Evolutionary conservation across 2,797 vertebrate genomes (phyloP), one percentile per base, ranked within the genome.

Genomic region (Pipistrellus kuhlii): DNA sequence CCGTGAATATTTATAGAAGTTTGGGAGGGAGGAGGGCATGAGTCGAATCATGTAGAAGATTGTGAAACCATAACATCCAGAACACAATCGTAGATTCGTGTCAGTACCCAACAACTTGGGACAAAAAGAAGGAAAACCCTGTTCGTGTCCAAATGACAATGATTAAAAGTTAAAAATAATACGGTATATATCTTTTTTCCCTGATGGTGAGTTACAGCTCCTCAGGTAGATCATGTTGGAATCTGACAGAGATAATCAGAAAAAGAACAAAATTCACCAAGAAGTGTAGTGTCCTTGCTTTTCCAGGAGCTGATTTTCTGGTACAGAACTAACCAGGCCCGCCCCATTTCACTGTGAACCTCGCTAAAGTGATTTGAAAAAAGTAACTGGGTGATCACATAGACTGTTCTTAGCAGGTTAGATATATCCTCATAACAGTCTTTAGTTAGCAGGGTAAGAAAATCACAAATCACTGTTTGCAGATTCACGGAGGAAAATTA

Each of bases 401-500:
- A 94, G 94, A 88, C 95, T 94, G 96, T 96, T 98, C 83, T 96
- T 97, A 97, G 97, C 97, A 95, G 80, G 97, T 97, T 97, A 98
- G 98, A 98, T 98, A 98, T 98, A 98, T 98, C 98, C 98, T 98
- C 98, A 98, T 98, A 98, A 98, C 98, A 97, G 97, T 96, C 98
- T 98, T 98, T 97, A 96, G 98, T 98, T 98, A 98, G 98, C 98
- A 96, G 97, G 97, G 97, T 98, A 98, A 98, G 98, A 98, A 98
- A 98, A 98, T 98, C 98, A 98, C 97, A 96, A 96, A 98, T 98
- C 98, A 97, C 97, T 97, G 98, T 98, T 98, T 98, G 97, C 98
- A 98, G 98, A 98, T 98, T 97, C 98, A 98, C 97, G 97, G 98
- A 96, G 97, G 98, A 98, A 98, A 98, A 98, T 98, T 98, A 98